Conservation (phyloP, 2,797 vertebrate species). For the Sebastes ruberrimus region DNA sequence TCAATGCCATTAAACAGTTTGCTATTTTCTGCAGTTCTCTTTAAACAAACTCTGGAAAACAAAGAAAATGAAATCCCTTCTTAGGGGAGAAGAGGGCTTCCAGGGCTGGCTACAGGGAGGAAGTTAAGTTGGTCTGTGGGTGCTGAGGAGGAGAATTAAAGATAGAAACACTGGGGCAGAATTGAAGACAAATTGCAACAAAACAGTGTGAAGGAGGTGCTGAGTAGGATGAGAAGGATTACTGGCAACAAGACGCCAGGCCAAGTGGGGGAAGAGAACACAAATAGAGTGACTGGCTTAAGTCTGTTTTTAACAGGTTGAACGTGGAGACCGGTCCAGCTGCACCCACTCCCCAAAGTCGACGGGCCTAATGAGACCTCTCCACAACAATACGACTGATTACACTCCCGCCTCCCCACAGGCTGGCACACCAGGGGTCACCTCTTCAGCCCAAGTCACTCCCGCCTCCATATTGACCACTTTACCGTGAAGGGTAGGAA, state of each 20-base stretch:
- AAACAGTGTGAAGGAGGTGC: slow-evolving; percentile 63
- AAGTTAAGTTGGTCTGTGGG: slow-evolving; percentile 31
- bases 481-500: slow-evolving; percentile 34
- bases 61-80: slow-evolving; percentile 53
- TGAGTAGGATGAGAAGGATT: slow-evolving; percentile 68
- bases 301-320: slow-evolving; percentile 36
- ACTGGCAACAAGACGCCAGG: slow-evolving; percentile 23
- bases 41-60: slow-evolving; percentile 43
- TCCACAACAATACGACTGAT: slow-evolving; percentile 52
- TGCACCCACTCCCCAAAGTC: slow-evolving; percentile 36
- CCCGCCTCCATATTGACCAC: slow-evolving; percentile 33
- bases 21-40: slow-evolving; percentile 21
- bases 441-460: slow-evolving; percentile 15
- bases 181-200: slow-evolving; percentile 60
- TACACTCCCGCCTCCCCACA: slow-evolving; percentile 23
- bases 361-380: slow-evolving; percentile 47
- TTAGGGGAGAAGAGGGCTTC: slow-evolving; percentile 22
- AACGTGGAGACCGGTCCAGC: slow-evolving; percentile 32
- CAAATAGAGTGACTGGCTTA: slow-evolving; percentile 56
- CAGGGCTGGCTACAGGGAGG: slow-evolving; percentile 18
- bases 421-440: slow-evolving; percentile 24
- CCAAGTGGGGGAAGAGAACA: slow-evolving; percentile 52
- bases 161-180: slow-evolving; percentile 44
- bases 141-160: slow-evolving; percentile 50
- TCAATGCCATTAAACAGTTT: slow-evolving; percentile 29